These are phyloP conservation scores for Rhinogobio ventralis DNA, from an alignment of 2,797 vertebrate genomes.

Conservation along the genomic window DNA sequence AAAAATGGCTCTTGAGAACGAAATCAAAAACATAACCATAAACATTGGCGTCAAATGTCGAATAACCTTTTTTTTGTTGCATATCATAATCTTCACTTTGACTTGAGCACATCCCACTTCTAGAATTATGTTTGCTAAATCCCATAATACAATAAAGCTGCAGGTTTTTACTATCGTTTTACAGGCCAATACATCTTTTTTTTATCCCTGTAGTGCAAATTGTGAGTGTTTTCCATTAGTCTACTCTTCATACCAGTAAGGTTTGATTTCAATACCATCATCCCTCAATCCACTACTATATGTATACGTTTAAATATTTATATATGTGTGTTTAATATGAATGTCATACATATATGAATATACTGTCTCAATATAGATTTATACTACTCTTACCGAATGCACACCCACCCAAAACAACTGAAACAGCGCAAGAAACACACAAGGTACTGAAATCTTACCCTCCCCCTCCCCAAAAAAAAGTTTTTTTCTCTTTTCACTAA, in stretches of 20 bases:
- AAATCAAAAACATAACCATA: constrained; percentile 59
- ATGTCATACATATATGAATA: constrained; percentile 69
- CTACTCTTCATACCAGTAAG: constrained; percentile 74
- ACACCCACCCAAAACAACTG: constrained; percentile 58
- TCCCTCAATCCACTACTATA: constrained; percentile 58
- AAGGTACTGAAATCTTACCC: constrained; percentile 75
- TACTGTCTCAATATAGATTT: constrained; percentile 71
- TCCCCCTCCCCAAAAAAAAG: constrained; percentile 60
- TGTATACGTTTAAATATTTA: constrained; percentile 46
- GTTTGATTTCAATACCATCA: constrained; percentile 68
- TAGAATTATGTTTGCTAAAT: constrained; percentile 39
- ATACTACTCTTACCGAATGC: constrained; percentile 67
- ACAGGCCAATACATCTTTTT: constrained; percentile 60
- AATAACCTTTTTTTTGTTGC: constrained; percentile 52
- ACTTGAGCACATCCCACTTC: constrained; percentile 56
- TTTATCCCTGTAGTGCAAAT: constrained; percentile 67
- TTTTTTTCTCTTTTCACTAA: constrained; percentile 1
- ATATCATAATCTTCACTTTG: constrained; percentile 59
- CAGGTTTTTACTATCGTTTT: constrained; percentile 53
- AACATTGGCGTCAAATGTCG: constrained; percentile 47
- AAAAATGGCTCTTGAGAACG: constrained; percentile 73
- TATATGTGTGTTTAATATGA: constrained; percentile 61
- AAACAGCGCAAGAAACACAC: constrained; percentile 60
- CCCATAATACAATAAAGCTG: constrained; percentile 59
- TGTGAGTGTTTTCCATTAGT: constrained; percentile 64